phyloP scores from a whole-genome alignment of 2,888 invertebrate species.

The Folsomia candida region DNA sequence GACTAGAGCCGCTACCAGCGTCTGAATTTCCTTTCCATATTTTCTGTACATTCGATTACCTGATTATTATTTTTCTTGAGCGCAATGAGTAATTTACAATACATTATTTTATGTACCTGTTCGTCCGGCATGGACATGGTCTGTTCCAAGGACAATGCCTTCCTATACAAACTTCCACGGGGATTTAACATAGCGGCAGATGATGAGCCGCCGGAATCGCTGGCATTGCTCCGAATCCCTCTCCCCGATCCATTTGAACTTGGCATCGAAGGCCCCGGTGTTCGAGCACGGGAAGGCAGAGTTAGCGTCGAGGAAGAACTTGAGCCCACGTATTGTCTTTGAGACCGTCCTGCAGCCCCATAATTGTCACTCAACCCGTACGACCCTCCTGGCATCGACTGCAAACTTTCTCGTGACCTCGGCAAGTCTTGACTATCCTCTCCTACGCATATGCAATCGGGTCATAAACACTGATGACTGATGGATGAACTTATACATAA shows the following conservation, averaged over 20 bases:
- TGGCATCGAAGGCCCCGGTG: constrained; percentile 12
- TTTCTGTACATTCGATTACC: constrained; percentile 55
- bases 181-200: constrained; percentile 43
- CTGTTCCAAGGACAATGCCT: constrained; percentile 71
- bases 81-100: not conserved
- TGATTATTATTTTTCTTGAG: too few species aligned
- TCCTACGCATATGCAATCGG: too few species aligned
- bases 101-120: constrained; percentile 50
- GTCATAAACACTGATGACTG: too few species aligned
- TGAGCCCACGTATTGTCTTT: constrained; percentile 30
- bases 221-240: constrained; percentile 40
- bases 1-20: constrained; percentile 74
- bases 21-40: constrained; percentile 79
- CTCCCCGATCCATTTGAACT: constrained; percentile 22
- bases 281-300: constrained; percentile 40
- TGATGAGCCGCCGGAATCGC: constrained; percentile 52
- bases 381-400: constrained; percentile 39
- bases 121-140: constrained; percentile 57
- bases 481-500: too few species aligned
- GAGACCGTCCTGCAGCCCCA: constrained; percentile 29
- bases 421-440: constrained; percentile 38
- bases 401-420: constrained; percentile 39
- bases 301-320: constrained; percentile 45
- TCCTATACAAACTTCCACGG: constrained; percentile 61
- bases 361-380: constrained; percentile 49